Conservation (phyloP, 2,797 vertebrate species). For the Etheostoma perlongum region DNA sequence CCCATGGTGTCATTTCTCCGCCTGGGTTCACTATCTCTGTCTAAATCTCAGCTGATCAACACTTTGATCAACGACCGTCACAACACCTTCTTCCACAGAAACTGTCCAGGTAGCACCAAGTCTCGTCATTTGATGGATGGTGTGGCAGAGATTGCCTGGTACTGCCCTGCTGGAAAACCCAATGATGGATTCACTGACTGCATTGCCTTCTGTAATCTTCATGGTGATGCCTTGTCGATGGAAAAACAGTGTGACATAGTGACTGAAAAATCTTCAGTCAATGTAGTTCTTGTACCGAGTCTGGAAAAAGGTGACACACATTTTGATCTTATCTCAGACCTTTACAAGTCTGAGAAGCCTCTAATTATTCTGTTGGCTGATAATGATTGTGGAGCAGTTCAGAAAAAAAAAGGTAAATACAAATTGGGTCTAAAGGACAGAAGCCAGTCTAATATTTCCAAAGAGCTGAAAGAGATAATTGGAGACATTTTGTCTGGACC, state of each 20-base stretch:
- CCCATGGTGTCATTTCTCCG: constrained; percentile 82
- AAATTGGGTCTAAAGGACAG: constrained; percentile 78
- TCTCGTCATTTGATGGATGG: constrained; percentile 78
- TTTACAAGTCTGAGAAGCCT: constrained; percentile 59
- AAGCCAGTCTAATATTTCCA: constrained; percentile 73
- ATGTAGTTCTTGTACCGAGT: constrained; percentile 69
- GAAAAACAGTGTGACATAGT: constrained; percentile 75
- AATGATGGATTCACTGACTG: constrained; percentile 75
- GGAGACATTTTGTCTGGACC: constrained; percentile 38
- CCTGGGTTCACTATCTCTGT: constrained; percentile 76
- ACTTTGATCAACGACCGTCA: constrained; percentile 71
- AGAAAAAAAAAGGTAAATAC: constrained; percentile 25
- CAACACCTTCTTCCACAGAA: constrained; percentile 75
- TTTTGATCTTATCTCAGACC: constrained; percentile 35
- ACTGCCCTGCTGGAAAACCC: constrained; percentile 70
- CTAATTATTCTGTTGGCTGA: constrained; percentile 79
- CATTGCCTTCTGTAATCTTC: constrained; percentile 74
- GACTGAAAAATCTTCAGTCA: constrained; percentile 73
- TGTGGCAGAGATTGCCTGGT: constrained; percentile 87
- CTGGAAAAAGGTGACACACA: constrained; percentile 35
- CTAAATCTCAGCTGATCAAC: constrained; percentile 81
- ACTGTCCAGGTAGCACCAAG: constrained; percentile 72
- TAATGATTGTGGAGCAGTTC: not conserved
- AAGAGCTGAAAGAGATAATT: constrained; percentile 63
- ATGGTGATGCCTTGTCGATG: constrained; percentile 71